Evolutionary conservation across 2,888 invertebrate species (phyloP).

Genomic region (Psylliodes chrysocephalus): DNA sequence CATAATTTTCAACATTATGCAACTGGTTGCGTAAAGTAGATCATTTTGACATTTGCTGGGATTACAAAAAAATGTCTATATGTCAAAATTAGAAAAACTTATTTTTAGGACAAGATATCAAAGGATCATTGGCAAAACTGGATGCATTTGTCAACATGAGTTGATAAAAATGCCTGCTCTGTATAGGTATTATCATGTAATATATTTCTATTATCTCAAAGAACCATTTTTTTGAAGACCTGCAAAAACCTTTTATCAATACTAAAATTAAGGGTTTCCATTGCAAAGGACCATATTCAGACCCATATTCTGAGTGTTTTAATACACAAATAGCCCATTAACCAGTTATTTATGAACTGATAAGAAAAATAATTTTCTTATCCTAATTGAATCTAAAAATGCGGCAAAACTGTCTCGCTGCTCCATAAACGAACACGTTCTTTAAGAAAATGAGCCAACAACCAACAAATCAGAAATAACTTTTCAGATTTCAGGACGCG

Average conservation of each 20-base stretch:
- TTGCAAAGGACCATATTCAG: constrained; percentile 50
- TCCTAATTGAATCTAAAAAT: constrained; percentile 64
- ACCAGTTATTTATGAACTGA: constrained; percentile 61
- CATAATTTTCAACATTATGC: too few species aligned
- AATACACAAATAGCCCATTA: constrained; percentile 52
- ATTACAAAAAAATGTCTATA: too few species aligned
- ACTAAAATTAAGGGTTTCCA: constrained; percentile 48
- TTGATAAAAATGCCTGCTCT: too few species aligned
- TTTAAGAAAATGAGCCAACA: constrained; percentile 20
- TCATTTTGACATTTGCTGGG: too few species aligned
- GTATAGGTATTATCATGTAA: too few species aligned
- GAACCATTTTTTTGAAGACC: neutral
- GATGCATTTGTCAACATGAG: too few species aligned
- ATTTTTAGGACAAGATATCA: too few species aligned
- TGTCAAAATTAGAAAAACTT: too few species aligned
- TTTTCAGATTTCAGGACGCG: neutral
- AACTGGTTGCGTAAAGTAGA: too few species aligned
- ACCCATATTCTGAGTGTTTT: constrained; percentile 24
- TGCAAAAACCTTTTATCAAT: constrained; percentile 38
- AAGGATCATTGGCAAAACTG: too few species aligned
- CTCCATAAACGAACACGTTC: constrained; percentile 40
- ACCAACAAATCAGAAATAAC: constrained; percentile 20
- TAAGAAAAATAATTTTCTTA: constrained; percentile 61
- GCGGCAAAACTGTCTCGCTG: constrained; percentile 42
- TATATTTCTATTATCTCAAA: neutral